phyloP scores from a whole-genome alignment of 1,140 invertebrate species.

The Papilio machaon region DNA sequence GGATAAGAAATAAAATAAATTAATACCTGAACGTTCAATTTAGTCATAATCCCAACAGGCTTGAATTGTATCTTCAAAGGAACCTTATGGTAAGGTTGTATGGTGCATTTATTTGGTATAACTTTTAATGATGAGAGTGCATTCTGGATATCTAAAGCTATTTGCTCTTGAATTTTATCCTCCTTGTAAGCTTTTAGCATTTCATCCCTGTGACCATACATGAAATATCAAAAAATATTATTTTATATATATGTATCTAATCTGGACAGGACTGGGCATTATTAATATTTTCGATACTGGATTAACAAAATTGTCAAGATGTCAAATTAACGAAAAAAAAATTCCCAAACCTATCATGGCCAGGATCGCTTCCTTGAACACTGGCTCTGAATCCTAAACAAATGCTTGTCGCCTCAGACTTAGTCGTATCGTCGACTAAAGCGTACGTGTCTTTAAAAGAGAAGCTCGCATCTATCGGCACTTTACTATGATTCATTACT shows the following conservation, averaged over 20 bases:
- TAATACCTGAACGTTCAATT: slow-evolving; percentile 66
- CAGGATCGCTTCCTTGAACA: slow-evolving; percentile 42
- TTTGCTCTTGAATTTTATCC: slow-evolving; percentile 64
- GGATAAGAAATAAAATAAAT: background rate
- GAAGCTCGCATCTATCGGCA: slow-evolving; percentile 68
- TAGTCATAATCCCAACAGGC: slow-evolving; percentile 71
- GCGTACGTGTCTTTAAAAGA: slow-evolving; percentile 70
- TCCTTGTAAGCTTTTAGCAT: slow-evolving; percentile 68
- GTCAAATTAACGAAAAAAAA: background rate
- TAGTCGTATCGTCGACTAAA: slow-evolving; percentile 56
- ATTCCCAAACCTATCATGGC: slow-evolving; percentile 55
- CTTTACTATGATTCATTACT: slow-evolving; percentile 78
- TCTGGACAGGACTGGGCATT: background rate
- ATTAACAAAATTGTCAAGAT: background rate
- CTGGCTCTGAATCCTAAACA: slow-evolving; percentile 59
- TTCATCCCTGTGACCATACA: slow-evolving; percentile 53
- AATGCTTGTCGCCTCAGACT: slow-evolving; percentile 69
- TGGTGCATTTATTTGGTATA: slow-evolving; percentile 65
- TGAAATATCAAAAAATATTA: background rate
- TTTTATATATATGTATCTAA: too few species aligned
- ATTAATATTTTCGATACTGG: background rate
- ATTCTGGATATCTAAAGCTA: slow-evolving; percentile 66
- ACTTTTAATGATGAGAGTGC: slow-evolving; percentile 72
- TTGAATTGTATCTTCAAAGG: slow-evolving; percentile 75
- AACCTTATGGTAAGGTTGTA: slow-evolving; percentile 68